These are phyloP conservation scores for Thalassaphorura encarpata DNA, from an alignment of 1,140 invertebrate species.

Conservation along the genomic window DNA sequence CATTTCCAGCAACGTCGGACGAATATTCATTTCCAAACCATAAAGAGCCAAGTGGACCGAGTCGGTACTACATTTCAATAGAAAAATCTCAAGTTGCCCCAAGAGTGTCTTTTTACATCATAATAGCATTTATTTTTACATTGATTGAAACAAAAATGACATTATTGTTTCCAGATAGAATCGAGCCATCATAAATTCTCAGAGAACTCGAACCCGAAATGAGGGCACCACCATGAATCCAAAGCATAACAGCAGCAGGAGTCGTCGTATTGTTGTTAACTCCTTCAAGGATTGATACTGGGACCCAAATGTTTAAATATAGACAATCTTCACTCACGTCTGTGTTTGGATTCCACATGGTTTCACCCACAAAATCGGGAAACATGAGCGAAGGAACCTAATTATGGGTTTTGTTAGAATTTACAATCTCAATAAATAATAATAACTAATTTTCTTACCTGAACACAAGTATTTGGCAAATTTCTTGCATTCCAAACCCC, in stretches of 20 bases:
- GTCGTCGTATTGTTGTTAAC: conserved; percentile 41
- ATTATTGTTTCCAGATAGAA: conserved; percentile 67
- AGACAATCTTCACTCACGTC: conserved; percentile 87
- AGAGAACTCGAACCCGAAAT: conserved; percentile 81
- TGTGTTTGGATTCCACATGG: conserved; percentile 93
- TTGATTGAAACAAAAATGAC: conserved; percentile 80
- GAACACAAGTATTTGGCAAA: too few relatives aligned
- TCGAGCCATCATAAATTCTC: conserved; percentile 76
- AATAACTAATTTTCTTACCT: too few relatives aligned
- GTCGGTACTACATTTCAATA: conserved; percentile 78
- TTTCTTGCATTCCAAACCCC: too few relatives aligned
- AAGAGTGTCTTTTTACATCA: too few relatives aligned
- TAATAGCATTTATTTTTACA: too few relatives aligned
- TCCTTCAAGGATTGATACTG: conserved; percentile 46
- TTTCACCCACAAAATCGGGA: conserved; percentile 80
- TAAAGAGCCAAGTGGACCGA: conserved; percentile 81
- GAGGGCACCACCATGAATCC: conserved; percentile 78
- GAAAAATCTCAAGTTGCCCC: too few relatives aligned
- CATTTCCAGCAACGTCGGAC: conserved; percentile 26
- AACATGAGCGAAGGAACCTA: too few relatives aligned
- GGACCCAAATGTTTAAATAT: conserved; percentile 86
- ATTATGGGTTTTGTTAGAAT: too few relatives aligned
- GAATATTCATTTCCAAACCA: conserved; percentile 53
- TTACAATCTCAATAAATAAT: too few relatives aligned
- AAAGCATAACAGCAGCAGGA: conserved; percentile 95